Evolutionary conservation across 1,140 invertebrate species (phyloP), one percentile per base, ranked within the genome.

Genomic region (Aphelenchoides avenae): DNA sequence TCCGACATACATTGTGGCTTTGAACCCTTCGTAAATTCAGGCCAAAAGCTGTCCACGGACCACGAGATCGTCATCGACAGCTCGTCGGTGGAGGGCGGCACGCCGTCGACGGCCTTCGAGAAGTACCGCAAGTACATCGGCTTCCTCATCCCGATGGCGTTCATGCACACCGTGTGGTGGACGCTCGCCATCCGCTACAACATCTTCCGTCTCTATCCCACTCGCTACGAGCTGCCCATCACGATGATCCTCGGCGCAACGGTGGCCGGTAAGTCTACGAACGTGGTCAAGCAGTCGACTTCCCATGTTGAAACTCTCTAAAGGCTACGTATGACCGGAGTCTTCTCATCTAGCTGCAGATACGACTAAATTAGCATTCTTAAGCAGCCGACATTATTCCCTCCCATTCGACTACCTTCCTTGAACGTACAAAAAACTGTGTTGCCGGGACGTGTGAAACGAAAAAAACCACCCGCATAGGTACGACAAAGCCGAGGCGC

Each of bases 211-310:
- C 64, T 71, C 4, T 68, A 59, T 52, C 46, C 52, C 11, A 54
- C 44, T 9, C 29, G 57, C 22, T 68, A 68, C 47, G 49, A 61
- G n/a, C 58, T 68, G 68, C 33, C 66, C 7, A 41, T 68, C n/a
- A 71, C 68, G 9, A 68, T 68, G 66, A 67, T 68, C 34, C 26
- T 71, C 5, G 66, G 68, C 4, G 66, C 66, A 11, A 54, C 57
- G 20, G 40, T 68, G 36, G 68, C 67, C 20, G 66, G 67, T 68
- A 30, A 30, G 30, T 9, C 53, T 27, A 13, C 48, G 27, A n/a
- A 60, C 11, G 22, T 56, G 15, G 22, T 13, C 13, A 4, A 51
- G 24, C 36, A n/a, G n/a, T n/a, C n/a, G n/a, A n/a, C n/a, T n/a
- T n/a, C n/a, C n/a, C n/a, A n/a, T n/a, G n/a, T n/a, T n/a, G n/a